Base-by-base conservation (phyloP, 35 echinoderm and acorn worm genomes). In the Chiridota heheva region DNA sequence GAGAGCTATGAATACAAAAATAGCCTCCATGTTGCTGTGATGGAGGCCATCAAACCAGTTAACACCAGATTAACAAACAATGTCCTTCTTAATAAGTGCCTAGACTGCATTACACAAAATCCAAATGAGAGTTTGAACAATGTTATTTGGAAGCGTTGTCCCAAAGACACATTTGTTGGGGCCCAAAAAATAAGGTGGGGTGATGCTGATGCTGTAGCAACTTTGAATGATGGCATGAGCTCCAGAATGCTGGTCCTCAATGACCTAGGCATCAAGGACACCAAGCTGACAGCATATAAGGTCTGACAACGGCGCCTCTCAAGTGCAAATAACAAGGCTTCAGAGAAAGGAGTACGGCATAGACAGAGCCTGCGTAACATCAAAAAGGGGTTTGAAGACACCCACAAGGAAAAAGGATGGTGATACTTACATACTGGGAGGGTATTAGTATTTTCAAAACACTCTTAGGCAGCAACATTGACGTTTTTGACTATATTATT, bases 321-420 rank as follows among this genome's bases (percentile, higher is more conserved):
- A 15, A 24, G 29, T 27, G 51, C 76, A 8, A n/a, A 80, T 17
- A 58, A 36, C 18, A 58, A 58, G 58, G 39, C 24, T 29, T 61
- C 53, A 35, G 10, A 12, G 42, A 78, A 37, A 80, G 58, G 57
- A 22, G 57, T 73, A 25, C 8, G 20, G 41, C 69, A 47, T 40
- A 0, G 57, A 63, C 51, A 80, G 49, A 80, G 20, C 39, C 0
- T 28, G 7, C 55, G 76, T 24, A 61, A 59, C 32, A 80, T 80
- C 58, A 80, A 80, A 61, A 80, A 80, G 43, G 76, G 76, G 42
- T 80, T 61, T 80, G 58, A 61, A 63, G 76, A 80, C 38, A 33
- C 39, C 32, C n/a, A 80, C 7, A 80, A 63, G 64, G 76, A 29
- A 34, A 60, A 59, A 47, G 69, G 51, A 47, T n/a, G 69, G 69